A percentile compares a stretch with the other conserved stretches of the same genome.
Evolutionary conservation across 2,113 vertebrate species (phyloP).

Genomic region (Ahaetulla prasina): DNA sequence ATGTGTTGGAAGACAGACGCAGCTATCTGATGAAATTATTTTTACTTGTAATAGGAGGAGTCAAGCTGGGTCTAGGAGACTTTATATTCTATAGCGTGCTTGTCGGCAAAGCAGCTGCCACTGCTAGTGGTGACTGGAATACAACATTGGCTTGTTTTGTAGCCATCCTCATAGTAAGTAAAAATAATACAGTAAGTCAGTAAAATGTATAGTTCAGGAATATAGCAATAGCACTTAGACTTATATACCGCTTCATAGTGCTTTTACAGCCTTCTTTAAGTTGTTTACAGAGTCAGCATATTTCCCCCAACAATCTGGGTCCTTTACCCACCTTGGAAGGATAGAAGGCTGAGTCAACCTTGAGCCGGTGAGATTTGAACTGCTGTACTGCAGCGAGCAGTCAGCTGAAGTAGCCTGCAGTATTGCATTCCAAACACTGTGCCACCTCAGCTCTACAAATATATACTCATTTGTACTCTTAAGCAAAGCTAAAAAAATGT

Average conservation of each 20-base stretch:
- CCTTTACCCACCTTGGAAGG: too few species aligned
- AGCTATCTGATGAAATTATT: not conserved
- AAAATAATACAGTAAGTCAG: not conserved
- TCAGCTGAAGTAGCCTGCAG: too few species aligned
- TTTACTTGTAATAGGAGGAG: slow-evolving; percentile 74
- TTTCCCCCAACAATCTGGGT: too few species aligned
- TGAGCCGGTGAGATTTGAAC: too few species aligned
- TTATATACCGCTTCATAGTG: too few species aligned
- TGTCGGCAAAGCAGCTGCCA: slow-evolving; percentile 92
- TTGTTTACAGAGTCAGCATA: too few species aligned
- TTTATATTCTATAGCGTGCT: slow-evolving; percentile 99
- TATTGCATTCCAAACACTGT: too few species aligned
- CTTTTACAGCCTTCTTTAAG: too few species aligned
- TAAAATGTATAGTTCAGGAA: not conserved
- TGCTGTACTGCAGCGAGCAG: too few species aligned
- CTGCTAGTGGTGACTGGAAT: slow-evolving; percentile 92
- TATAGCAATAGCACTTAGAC: too few species aligned
- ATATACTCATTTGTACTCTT: not conserved
- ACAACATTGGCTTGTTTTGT: slow-evolving; percentile 95
- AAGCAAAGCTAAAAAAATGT: not conserved
- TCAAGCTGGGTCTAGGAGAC: slow-evolving; percentile 96
- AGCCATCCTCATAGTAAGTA: slow-evolving; percentile 94
- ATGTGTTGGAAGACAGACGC: not conserved
- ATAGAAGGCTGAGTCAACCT: too few species aligned
- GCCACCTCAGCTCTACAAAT: not conserved